Evolutionary conservation across 2,797 vertebrate species (phyloP).

Genomic region (Cuculus canorus): DNA sequence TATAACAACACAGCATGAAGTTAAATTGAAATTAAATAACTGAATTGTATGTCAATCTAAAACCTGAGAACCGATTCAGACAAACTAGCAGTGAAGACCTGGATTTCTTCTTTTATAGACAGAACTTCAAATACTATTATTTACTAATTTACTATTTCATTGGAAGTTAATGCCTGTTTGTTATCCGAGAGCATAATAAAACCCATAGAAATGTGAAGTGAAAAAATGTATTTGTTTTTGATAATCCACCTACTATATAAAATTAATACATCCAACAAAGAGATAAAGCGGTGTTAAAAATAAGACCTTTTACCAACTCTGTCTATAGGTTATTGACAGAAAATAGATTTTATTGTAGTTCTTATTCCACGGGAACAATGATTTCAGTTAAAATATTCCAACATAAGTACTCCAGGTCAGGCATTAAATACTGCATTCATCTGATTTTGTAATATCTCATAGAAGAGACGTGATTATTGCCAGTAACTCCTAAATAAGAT

Average conservation of each 20-base stretch:
- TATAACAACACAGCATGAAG: background rate
- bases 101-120: background rate
- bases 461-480: constrained; percentile 41
- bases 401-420: constrained; percentile 31
- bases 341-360: constrained; percentile 44
- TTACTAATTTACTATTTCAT: background rate
- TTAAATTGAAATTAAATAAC: background rate
- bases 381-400: constrained; percentile 42
- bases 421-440: constrained; percentile 17
- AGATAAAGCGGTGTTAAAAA: constrained; percentile 22
- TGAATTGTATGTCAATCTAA: background rate
- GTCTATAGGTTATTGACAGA: constrained; percentile 47
- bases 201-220: background rate
- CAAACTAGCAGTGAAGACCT: background rate
- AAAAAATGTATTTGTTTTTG: background rate
- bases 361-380: constrained; percentile 19
- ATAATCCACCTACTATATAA: background rate
- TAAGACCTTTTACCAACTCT: constrained; percentile 19
- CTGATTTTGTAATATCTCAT: constrained; percentile 48
- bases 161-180: background rate
- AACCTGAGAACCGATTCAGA: background rate
- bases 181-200: background rate
- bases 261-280: background rate
- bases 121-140: background rate
- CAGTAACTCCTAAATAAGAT: constrained; percentile 51